Base-by-base conservation (phyloP, 2,113 vertebrate genomes). In the Trematomus loennbergii region DNA sequence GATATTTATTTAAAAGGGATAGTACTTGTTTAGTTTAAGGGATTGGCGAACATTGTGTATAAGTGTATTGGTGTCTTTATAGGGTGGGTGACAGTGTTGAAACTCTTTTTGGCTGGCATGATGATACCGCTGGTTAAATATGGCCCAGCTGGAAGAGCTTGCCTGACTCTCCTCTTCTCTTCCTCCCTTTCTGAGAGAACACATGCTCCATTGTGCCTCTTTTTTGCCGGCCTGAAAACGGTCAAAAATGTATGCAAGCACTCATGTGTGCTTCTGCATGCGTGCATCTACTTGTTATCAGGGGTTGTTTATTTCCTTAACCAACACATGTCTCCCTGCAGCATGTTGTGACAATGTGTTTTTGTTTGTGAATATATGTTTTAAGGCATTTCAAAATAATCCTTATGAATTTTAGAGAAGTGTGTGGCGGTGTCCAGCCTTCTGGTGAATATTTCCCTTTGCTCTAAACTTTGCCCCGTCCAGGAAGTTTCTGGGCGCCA, bases 141-240 rank as follows among this genome's bases (percentile, higher is more conserved):
- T 92, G 91, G 90, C 87, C 89, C 89, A 93, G 91, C 93, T 91
- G 91, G 87, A 90, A 80, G 87, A 79, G 87, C 80, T 78, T 84
- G 80, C 65, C 85, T 67, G 53, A 18, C 85, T 75, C 55, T 80
- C 79, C 61, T 69, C 73, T 71, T 78, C 82, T 77, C 81, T 71
- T 78, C 85, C 74, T 91, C 88, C 75, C 85, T 82, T 64, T 90
- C 67, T 80, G 50, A 75, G 86, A 91, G 89, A 81, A 93, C 92
- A 94, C 90, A 87, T 50, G 64, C 61, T 78, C 77, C 85, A 82
- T 91, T 93, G 91, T 91, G 81, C 75, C 53, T 81, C 57, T 75
- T 78, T 40, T 40, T 88, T 58, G 18, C 86, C 64, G n/a, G 52
- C 60, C 48, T 71, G 83, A 89, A 74, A 76, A 85, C 84, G 66